Percentiles rank a stretch among this genome's conserved stretches.
Evolutionary conservation across 2,888 invertebrate genomes (phyloP).

Genomic region (Anoncus sp.): DNA sequence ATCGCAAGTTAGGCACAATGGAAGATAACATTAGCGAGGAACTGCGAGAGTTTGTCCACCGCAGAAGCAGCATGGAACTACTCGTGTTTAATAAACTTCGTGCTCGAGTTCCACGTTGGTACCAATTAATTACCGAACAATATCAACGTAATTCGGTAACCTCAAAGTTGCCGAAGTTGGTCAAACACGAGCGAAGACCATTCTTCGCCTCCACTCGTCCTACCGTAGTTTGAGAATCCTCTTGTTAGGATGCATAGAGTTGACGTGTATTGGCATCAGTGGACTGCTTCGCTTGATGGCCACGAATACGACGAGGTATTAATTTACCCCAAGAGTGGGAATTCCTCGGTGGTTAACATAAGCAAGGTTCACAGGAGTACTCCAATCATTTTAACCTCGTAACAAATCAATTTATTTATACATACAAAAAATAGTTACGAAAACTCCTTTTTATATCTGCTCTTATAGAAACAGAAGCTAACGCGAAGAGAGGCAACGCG

Average conservation of each 20-base stretch:
- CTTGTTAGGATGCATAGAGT: conserved; percentile 48
- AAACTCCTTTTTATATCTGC: background rate
- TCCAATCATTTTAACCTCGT: background rate
- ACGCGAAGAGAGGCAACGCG: conserved; percentile 31
- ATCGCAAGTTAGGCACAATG: background rate
- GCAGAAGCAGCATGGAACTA: conserved; percentile 5
- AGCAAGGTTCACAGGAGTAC: background rate
- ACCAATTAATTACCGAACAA: conserved; percentile 52
- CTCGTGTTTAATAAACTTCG: conserved; percentile 14
- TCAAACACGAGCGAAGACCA: conserved; percentile 34
- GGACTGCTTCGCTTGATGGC: conserved; percentile 8
- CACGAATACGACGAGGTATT: background rate
- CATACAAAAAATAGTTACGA: background rate
- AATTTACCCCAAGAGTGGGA: background rate
- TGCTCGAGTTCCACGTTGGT: conserved; percentile 12
- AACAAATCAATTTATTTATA: background rate
- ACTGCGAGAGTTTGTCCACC: background rate
- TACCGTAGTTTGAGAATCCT: conserved; percentile 32
- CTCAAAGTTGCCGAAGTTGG: conserved; percentile 53
- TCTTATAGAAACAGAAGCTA: conserved; percentile 3
- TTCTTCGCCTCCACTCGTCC: conserved; percentile 42
- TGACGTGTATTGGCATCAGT: conserved; percentile 18
- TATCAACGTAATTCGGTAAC: conserved; percentile 41
- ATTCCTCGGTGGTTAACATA: background rate
- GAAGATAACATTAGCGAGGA: conserved; percentile 10